Evolutionary conservation across 2,888 invertebrate species (phyloP).

Genomic region (Ophion costatus): DNA sequence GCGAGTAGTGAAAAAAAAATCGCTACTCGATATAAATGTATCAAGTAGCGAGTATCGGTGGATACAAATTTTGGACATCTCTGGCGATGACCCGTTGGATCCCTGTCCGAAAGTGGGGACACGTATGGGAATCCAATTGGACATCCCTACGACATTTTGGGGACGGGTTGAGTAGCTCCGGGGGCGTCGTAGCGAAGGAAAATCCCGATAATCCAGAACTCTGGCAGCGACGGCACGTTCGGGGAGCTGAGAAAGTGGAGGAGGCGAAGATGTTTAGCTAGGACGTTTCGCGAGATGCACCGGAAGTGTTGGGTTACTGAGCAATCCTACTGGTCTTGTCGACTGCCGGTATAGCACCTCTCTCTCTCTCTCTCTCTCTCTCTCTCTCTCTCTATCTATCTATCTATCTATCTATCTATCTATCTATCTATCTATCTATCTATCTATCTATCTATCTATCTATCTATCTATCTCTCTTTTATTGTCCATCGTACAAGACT

Average conservation of each 20-base stretch:
- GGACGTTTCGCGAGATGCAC: slow-evolving; percentile 36
- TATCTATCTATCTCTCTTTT: slow-evolving; percentile 4
- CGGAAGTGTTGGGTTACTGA: slow-evolving; percentile 57
- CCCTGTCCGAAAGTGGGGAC: no score
- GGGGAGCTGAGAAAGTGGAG: slow-evolving; percentile 27
- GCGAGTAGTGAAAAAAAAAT: no score
- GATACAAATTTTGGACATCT: no score
- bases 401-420: no score
- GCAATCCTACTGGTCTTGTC: slow-evolving; percentile 39
- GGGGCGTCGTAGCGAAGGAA: not conserved
- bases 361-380: slow-evolving; percentile 5
- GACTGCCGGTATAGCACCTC: slow-evolving; percentile 14
- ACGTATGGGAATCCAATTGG: no score
- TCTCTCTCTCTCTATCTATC: slow-evolving; percentile 12
- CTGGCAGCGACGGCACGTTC: slow-evolving; percentile 57
- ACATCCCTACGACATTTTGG: no score
- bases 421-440: slow-evolving; percentile 6
- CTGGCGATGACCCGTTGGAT: no score
- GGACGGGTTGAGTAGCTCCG: not conserved
- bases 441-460: slow-evolving; percentile 11
- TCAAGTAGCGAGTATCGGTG: no score
- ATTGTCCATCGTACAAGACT: slow-evolving; percentile 16
- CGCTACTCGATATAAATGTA: no score
- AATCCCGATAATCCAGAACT: slow-evolving; percentile 54
- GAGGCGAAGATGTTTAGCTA: slow-evolving; percentile 58